These are phyloP conservation scores for Exocentrus adspersus DNA, from an alignment of 2,888 invertebrate genomes.

Conservation along the genomic window DNA sequence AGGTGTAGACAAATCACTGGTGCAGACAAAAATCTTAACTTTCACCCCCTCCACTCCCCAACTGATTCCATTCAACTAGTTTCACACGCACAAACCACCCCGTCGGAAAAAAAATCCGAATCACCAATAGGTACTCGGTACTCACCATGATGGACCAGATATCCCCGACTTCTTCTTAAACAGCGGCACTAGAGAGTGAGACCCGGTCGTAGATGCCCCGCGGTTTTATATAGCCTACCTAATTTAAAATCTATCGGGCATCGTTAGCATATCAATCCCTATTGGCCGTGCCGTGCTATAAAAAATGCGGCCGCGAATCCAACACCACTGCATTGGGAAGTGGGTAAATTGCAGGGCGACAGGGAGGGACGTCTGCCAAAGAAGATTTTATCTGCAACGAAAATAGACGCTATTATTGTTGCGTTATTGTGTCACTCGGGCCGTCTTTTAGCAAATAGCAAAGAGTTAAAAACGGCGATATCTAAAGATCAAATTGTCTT, in stretches of 20 bases:
- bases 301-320: constrained; percentile 44
- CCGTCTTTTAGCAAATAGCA: not conserved
- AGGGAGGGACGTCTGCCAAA: constrained; percentile 30
- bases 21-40: too few species aligned
- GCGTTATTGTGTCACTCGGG: not conserved
- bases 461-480: too few species aligned
- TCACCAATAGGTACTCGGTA: too few species aligned
- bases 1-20: too few species aligned
- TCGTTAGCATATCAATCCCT: constrained; percentile 47
- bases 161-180: constrained; percentile 32
- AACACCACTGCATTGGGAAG: constrained; percentile 50
- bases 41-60: too few species aligned
- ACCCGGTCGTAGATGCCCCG: constrained; percentile 41
- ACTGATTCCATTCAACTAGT: too few species aligned
- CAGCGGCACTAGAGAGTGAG: constrained; percentile 45
- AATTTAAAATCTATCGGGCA: constrained; percentile 52
- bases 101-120: too few species aligned
- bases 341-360: constrained; percentile 30
- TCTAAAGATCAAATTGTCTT: too few species aligned
- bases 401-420: not conserved
- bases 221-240: constrained; percentile 56
- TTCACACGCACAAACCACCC: too few species aligned
- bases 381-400: not conserved
- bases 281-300: constrained; percentile 44
- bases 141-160: constrained; percentile 40